These are phyloP conservation scores for Parthenolecanium corni DNA, from an alignment of 2,888 invertebrate genomes.

Conservation along the genomic window DNA sequence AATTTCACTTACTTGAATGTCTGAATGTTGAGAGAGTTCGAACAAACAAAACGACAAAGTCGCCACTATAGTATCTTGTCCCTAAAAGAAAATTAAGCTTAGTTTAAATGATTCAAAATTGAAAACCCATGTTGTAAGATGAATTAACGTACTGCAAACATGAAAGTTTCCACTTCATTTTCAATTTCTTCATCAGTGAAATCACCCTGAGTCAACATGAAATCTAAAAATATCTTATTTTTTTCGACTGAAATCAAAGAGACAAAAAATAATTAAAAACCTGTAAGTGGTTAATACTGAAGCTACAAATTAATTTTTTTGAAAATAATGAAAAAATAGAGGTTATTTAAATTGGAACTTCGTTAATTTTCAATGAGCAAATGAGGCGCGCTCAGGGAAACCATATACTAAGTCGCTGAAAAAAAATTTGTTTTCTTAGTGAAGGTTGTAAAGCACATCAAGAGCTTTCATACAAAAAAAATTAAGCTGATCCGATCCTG, in stretches of 20 bases:
- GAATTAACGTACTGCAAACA: constrained; percentile 26
- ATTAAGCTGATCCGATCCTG: too few species aligned
- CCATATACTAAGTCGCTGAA: too few species aligned
- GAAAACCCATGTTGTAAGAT: neutral
- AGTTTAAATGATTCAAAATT: neutral
- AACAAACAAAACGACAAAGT: neutral
- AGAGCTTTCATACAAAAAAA: too few species aligned
- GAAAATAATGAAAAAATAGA: too few species aligned
- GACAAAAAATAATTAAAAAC: too few species aligned
- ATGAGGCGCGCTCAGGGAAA: too few species aligned
- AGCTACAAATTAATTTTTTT: too few species aligned
- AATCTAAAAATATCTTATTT: constrained; percentile 16
- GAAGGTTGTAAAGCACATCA: too few species aligned
- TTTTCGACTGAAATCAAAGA: constrained; percentile 3
- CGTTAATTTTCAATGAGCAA: too few species aligned
- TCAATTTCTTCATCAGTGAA: constrained; percentile 30
- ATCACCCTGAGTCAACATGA: neutral
- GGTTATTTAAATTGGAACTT: neutral
- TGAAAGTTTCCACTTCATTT: constrained; percentile 28
- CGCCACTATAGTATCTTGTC: neutral
- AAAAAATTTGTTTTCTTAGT: too few species aligned
- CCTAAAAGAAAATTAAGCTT: neutral
- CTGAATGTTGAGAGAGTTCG: neutral
- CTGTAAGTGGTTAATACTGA: too few species aligned
- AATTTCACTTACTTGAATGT: neutral